Conservation (phyloP, 2,113 vertebrate species). For the Edolisoma coerulescens region DNA sequence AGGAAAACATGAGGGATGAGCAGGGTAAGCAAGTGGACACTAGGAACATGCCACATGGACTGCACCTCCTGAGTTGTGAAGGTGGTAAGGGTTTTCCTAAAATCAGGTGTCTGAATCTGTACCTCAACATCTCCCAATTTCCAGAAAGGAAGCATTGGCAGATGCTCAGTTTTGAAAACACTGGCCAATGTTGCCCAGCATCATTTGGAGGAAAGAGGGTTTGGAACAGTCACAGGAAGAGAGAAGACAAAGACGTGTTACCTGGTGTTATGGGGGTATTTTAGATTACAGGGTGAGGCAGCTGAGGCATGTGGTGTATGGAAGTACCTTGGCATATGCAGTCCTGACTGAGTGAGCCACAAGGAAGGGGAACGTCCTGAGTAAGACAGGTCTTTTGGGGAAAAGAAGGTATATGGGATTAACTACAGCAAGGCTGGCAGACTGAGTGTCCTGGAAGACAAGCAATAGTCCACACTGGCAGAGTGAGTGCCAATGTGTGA, state of each 20-base stretch:
- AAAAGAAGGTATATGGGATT: neutral
- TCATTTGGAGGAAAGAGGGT: neutral
- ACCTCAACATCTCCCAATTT: neutral
- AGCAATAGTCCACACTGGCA: neutral
- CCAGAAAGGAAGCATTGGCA: neutral
- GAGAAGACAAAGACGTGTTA: neutral
- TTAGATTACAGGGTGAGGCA: neutral
- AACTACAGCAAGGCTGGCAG: neutral
- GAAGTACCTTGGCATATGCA: neutral
- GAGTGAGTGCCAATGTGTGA: neutral
- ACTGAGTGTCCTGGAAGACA: neutral
- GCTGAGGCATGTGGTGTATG: accelerated
- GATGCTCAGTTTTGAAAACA: neutral
- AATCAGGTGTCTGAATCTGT: neutral
- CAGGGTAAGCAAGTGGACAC: neutral
- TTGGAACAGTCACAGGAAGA: neutral
- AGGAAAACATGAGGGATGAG: neutral
- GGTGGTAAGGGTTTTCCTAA: neutral
- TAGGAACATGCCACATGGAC: neutral
- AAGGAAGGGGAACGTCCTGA: neutral
- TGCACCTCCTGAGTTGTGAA: neutral
- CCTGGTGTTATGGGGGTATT: accelerated
- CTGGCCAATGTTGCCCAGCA: accelerated
- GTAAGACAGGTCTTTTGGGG: neutral
- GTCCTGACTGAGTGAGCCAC: neutral